Evolutionary conservation across 2,797 vertebrate genomes (phyloP).

Genomic region (Circus cinereus): DNA sequence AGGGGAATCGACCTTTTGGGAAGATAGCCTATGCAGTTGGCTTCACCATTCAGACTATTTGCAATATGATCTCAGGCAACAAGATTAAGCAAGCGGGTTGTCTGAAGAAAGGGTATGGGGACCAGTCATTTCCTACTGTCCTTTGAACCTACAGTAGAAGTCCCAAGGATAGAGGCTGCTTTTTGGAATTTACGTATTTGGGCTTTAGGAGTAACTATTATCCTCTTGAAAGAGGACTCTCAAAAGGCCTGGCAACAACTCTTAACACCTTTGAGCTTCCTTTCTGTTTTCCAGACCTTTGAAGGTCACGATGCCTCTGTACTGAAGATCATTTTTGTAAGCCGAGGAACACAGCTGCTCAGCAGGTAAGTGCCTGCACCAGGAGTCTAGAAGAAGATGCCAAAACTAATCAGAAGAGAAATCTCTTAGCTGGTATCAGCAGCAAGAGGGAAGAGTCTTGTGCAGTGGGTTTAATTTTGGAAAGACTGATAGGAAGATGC

Average conservation of each 20-base stretch:
- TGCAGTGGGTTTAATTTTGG: not conserved
- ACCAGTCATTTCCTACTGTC: not conserved
- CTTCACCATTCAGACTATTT: not conserved
- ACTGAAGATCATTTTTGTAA: slow-evolving; percentile 91
- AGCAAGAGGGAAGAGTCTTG: not conserved
- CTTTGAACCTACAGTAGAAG: not conserved
- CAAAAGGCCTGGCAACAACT: not conserved
- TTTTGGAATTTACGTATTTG: not conserved
- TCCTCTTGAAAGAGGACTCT: not conserved
- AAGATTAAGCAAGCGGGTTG: not conserved
- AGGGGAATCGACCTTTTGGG: not conserved
- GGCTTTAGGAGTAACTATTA: not conserved
- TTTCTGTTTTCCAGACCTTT: slow-evolving; percentile 82
- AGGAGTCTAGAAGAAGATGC: not conserved
- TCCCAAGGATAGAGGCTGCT: not conserved
- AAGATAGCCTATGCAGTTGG: no score
- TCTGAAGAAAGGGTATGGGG: not conserved
- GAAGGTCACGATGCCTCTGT: slow-evolving; percentile 96
- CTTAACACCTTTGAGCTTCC: not conserved
- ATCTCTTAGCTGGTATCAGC: not conserved
- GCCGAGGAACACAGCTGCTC: slow-evolving; percentile 89
- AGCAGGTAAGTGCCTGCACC: slow-evolving; percentile 78
- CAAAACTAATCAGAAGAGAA: not conserved
- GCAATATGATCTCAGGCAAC: no score
- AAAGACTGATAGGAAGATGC: not conserved